Percentiles rank a stretch among this genome's conserved stretches.
Conservation (phyloP, 2,113 vertebrate species). For the Budorcas taxicolor region DNA sequence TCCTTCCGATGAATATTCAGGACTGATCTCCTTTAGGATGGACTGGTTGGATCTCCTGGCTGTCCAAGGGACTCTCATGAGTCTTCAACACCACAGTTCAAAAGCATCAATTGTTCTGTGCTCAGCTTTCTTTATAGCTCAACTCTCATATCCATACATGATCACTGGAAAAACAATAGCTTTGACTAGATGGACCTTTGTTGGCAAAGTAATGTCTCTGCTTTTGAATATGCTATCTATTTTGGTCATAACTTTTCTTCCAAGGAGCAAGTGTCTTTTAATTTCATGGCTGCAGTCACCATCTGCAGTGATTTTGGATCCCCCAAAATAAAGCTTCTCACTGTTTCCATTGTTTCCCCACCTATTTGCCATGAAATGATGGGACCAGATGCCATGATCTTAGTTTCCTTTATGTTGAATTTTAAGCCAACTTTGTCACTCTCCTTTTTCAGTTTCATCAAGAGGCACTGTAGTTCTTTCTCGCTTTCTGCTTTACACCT, state of each 20-base stretch:
- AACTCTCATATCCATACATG: not conserved
- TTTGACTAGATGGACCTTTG: not conserved
- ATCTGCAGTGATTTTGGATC: not conserved
- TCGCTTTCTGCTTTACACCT: not conserved
- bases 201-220: not conserved
- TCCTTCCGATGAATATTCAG: not conserved
- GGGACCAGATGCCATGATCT: not conserved
- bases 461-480: not conserved
- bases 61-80: not conserved
- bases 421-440: not conserved
- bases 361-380: not conserved
- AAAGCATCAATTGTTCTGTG: fast-evolving
- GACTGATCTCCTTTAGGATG: not conserved
- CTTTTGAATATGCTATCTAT: not conserved
- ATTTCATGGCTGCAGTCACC: not conserved
- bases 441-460: not conserved
- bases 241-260: not conserved
- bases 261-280: not conserved
- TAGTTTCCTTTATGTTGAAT: not conserved
- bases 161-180: not conserved
- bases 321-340: not conserved
- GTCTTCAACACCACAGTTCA: not conserved
- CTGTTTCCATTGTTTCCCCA: not conserved
- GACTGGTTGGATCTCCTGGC: not conserved
- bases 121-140: not conserved